A percentile compares a stretch with the other conserved stretches of the same genome.
Evolutionary conservation across 2,797 vertebrate species (phyloP).

Genomic region (Brachyrhaphis roseni): DNA sequence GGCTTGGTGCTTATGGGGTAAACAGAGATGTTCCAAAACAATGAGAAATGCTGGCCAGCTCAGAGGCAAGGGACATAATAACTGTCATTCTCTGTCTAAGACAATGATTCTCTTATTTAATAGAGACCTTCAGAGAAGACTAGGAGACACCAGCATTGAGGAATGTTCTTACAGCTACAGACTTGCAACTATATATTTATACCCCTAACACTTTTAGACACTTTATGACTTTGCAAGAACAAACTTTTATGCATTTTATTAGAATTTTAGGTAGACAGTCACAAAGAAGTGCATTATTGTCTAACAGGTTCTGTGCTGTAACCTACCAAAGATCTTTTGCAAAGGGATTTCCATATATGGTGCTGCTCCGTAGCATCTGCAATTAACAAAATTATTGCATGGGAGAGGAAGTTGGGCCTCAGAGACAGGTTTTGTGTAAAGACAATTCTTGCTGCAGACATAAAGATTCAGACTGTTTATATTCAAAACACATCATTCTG

Average conservation of each 20-base stretch:
- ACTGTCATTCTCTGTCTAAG: slow-evolving; percentile 4
- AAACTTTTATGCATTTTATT: neutral
- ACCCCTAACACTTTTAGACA: neutral
- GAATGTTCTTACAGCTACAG: neutral
- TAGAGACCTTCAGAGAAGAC: neutral
- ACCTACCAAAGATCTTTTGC: neutral
- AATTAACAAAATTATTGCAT: neutral
- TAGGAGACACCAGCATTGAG: neutral
- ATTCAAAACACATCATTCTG: neutral
- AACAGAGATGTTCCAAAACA: slow-evolving; percentile 2
- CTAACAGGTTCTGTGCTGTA: neutral
- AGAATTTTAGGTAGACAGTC: neutral
- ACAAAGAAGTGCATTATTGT: neutral
- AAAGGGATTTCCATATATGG: neutral
- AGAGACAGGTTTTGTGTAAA: neutral
- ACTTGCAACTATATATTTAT: neutral
- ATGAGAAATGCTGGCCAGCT: slow-evolving; percentile 4
- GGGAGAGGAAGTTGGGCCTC: neutral
- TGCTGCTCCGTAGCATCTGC: neutral
- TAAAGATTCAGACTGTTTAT: neutral
- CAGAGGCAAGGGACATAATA: neutral
- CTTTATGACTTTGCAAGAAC: neutral
- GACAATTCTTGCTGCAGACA: neutral
- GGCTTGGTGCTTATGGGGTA: slow-evolving; percentile 1
- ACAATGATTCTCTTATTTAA: neutral